phyloP scores from a whole-genome alignment of 2,113 vertebrate genomes.

The Anhinga rufa region DNA sequence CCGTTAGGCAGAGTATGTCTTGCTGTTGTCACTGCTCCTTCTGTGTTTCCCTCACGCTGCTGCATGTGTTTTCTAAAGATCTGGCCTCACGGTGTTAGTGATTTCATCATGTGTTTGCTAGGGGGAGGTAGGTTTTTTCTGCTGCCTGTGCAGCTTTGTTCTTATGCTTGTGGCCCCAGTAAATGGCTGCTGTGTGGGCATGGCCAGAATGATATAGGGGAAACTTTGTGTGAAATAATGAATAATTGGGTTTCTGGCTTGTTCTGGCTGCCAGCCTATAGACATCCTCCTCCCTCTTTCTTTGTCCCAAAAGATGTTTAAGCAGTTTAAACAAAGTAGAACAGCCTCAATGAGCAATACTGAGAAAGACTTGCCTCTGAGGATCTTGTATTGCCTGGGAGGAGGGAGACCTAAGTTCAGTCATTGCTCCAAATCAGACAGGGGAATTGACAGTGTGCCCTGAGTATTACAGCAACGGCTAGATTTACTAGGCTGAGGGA shows the following conservation, averaged over 20 bases:
- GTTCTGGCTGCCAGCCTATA: not conserved
- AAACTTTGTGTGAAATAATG: not conserved
- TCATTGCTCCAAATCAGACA: not conserved
- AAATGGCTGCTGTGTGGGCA: not conserved
- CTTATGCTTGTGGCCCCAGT: not conserved
- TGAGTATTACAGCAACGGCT: not conserved
- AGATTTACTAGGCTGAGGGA: not conserved
- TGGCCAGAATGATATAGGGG: not conserved
- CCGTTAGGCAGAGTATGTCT: not conserved
- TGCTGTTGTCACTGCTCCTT: not conserved
- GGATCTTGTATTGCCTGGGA: not conserved
- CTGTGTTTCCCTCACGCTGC: not conserved
- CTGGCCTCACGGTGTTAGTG: not conserved
- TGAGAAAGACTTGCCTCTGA: not conserved
- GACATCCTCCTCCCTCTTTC: not conserved
- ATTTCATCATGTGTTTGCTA: not conserved
- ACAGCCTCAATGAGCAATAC: not conserved
- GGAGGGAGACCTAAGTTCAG: not conserved
- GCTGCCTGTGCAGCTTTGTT: not conserved
- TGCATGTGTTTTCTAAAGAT: not conserved
- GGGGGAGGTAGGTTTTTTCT: not conserved
- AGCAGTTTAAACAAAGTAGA: not conserved
- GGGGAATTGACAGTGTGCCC: not conserved
- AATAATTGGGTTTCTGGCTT: not conserved
- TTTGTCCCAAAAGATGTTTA: not conserved